phyloP scores from a whole-genome alignment of 1,140 invertebrate genomes.

The Ostrea denselamellosa region DNA sequence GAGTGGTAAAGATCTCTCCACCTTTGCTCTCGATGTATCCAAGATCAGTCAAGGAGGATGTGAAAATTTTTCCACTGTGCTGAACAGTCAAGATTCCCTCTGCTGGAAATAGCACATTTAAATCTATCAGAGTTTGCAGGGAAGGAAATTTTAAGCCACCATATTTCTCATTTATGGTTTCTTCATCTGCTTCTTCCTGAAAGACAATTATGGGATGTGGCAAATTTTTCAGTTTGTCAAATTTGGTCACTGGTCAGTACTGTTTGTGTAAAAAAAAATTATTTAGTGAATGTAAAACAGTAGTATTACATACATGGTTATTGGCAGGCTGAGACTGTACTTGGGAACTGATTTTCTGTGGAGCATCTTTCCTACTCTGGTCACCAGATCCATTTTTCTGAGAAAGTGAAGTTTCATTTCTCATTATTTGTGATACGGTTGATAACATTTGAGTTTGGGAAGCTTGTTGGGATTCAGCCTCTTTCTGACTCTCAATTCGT shows the following conservation, averaged over 20 bases:
- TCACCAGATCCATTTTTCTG: neutral
- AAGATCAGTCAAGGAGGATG: conserved; percentile 23
- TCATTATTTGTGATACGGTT: neutral
- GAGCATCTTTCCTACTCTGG: neutral
- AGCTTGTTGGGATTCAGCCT: neutral
- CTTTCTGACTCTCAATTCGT: neutral
- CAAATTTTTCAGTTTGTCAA: too few species aligned
- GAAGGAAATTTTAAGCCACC: conserved; percentile 9
- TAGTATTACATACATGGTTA: neutral
- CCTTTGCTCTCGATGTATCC: conserved; percentile 42
- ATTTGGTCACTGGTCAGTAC: too few species aligned
- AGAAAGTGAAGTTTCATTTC: neutral
- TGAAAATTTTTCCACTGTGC: conserved; percentile 3
- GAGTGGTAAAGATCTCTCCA: conserved; percentile 43
- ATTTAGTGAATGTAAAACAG: too few species aligned
- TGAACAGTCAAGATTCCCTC: neutral
- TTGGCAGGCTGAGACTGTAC: neutral
- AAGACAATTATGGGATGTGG: neutral
- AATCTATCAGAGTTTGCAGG: conserved; percentile 10
- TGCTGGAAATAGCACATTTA: neutral
- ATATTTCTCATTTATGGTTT: neutral
- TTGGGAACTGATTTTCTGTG: neutral
- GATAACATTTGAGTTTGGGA: neutral
- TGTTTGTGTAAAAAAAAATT: too few species aligned
- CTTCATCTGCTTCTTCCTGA: neutral